Conservation (phyloP, 2,113 vertebrate genomes). For the Emydura subglobosa region DNA sequence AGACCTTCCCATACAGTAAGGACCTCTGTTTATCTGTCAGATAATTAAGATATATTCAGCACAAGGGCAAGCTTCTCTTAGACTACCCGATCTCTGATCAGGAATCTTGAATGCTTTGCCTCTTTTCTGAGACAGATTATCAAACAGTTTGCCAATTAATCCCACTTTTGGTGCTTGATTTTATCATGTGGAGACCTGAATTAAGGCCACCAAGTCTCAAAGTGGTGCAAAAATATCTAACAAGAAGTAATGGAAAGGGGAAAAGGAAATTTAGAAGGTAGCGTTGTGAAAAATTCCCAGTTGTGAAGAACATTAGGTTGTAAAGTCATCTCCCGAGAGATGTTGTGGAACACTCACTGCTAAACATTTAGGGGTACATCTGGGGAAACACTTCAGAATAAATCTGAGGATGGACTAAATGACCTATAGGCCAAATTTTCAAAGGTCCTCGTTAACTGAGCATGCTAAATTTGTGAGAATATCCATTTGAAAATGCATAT, state of each 20-base stretch:
- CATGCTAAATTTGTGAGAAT: not conserved
- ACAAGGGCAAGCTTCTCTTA: not conserved
- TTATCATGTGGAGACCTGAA: not conserved
- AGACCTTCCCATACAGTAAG: not conserved
- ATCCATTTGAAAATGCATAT: not conserved
- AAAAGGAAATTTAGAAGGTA: not conserved
- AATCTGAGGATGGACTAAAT: not conserved
- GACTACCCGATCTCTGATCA: not conserved
- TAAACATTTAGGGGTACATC: not conserved
- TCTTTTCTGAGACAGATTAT: not conserved
- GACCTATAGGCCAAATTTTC: not conserved
- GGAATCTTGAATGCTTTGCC: not conserved
- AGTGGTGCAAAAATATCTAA: not conserved
- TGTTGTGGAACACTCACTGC: not conserved
- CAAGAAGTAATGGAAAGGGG: not conserved
- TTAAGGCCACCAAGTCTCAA: not conserved
- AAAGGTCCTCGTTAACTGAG: not conserved
- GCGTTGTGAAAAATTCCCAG: fast-evolving
- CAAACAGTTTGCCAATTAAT: not conserved
- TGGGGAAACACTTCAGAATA: not conserved
- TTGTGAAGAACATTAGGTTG: fast-evolving
- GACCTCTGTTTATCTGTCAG: not conserved
- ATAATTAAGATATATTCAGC: not conserved
- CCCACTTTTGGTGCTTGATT: not conserved
- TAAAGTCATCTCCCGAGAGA: not conserved